Evolutionary conservation across 2,888 invertebrate genomes (phyloP), one percentile per base, ranked within the genome.

Genomic region (Amaurobius ferox): DNA sequence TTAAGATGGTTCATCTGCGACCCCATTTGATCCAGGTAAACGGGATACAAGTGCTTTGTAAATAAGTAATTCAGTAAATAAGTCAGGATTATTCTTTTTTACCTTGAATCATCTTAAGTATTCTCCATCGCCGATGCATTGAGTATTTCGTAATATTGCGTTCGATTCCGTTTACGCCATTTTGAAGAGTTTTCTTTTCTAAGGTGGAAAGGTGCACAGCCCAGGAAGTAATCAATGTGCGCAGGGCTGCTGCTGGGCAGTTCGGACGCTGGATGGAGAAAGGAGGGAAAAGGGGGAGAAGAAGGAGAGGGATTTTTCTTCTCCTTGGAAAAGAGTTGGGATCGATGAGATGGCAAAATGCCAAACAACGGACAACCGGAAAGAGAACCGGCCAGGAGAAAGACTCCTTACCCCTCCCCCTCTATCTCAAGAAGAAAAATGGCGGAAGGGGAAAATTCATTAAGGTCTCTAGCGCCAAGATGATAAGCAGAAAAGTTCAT

Each of bases 401-500:
- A 66, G 64, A 70, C 72, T 29, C 71, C 19, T 23, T 55, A 23
- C 55, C 55, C 55, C 55, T 23, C 23, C 16, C 55, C 55, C 55
- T 23, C 55, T 55, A 55, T 3, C 55, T 55, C 72, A 85, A 74
- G 81, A 83, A 85, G 83, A 85, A 85, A 85, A 85, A 85, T 85
- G 83, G 83, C 71, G 77, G 55, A 55, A 55, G 71, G 83, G 77
- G 83, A 85, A 85, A 85, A 85, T 85, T 85, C 83, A 85, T 85
- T 85, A 85, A 85, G 83, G 83, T 85, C 83, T 67, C 83, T 85
- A 72, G 83, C 83, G 83, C 77, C 83, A 85, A 66, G 83, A 85
- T 85, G 83, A 85, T 85, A 85, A 85, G 76, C 83, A 85, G 83
- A 85, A 85, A 85, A 85, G 83, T 85, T 85, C 83, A 85, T 85